Conservation (phyloP, 2,888 invertebrate genomes). For the Crocallis elinguaria region DNA sequence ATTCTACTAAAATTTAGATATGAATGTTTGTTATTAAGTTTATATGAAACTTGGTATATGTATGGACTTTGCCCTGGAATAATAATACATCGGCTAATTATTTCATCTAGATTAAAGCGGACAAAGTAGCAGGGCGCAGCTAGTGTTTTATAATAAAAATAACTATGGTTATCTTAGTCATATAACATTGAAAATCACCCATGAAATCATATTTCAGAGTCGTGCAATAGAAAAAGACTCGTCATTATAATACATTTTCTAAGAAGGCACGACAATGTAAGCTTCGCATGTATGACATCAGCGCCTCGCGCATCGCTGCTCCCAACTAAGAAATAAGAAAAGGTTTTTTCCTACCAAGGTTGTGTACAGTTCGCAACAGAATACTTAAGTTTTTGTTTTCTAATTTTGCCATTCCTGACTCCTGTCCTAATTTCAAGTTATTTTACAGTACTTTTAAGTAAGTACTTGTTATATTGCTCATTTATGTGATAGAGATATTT, state of each 20-base stretch:
- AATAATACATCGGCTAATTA: too few relatives aligned
- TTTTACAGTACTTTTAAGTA: too few relatives aligned
- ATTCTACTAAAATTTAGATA: too few relatives aligned
- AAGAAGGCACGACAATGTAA: constrained; percentile 42
- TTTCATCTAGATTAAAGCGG: too few relatives aligned
- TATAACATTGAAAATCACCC: constrained; percentile 18
- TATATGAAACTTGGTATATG: too few relatives aligned
- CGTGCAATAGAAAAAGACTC: constrained; percentile 23
- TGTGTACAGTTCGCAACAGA: constrained; percentile 30
- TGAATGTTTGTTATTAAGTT: too few relatives aligned
- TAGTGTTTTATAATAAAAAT: background rate
- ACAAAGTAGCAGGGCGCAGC: background rate
- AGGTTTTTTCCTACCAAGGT: constrained; percentile 50
- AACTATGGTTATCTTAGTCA: constrained; percentile 5
- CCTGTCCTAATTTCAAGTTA: too few relatives aligned
- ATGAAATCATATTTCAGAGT: constrained; percentile 20
- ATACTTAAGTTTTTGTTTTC: background rate
- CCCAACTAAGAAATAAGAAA: constrained; percentile 54
- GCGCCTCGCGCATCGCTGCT: constrained; percentile 58
- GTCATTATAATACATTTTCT: constrained; percentile 37
- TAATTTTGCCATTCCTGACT: background rate
- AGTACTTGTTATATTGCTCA: too few relatives aligned
- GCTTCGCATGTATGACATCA: constrained; percentile 61
- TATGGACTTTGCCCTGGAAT: too few relatives aligned
- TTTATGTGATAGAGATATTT: too few relatives aligned